Evolutionary conservation across 2,888 invertebrate species (phyloP), one percentile per base, ranked within the genome.

Genomic region (Salticus scenicus): DNA sequence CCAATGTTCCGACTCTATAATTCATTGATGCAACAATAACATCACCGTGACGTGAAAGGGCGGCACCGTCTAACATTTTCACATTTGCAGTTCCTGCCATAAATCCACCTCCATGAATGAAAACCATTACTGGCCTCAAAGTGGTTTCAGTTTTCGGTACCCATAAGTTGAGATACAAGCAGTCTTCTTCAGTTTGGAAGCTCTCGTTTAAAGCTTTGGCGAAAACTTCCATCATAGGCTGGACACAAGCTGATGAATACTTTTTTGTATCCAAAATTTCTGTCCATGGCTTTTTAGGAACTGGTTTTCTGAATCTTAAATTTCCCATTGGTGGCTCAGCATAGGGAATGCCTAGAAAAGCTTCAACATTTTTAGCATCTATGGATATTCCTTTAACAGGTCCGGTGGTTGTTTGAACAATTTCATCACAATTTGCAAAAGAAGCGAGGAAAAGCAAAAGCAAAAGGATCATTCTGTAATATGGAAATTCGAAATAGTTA

Each of bases 131-230:
- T n/a, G 87, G 74, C 24, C 76, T 30, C 10, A 2, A 7, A 12
- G 14, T 0, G 10, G 72, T 73, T 1, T 64, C 70, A 4, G 37
- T 17, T 20, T 31, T 42, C 2, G 88, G 88, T 7, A 82, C 79
- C 88, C 88, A 88, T 17, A 88, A 63, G 47, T 87, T 88, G 41
- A 88, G 70, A 27, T 81, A 85, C 0, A 88, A 70, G 41, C 88
- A 88, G 27, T 88, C 88, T 73, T 88, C 88, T 17, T 70, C 73
- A 14, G n/a, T 41, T 41, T 17, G 81, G 72, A 1, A 74, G 42
- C 33, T 42, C 77, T 14, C 78, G 67, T 17, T 33, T 24, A 7
- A 69, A 2, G 1, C 14, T 17, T 17, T 42, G 67, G 8, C 33
- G 20, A n/a, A 37, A 37, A 12, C 37, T 37, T 12, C n/a, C n/a